These are phyloP conservation scores for Drosophila pseudoananassae DNA, from an alignment of 1,140 invertebrate species.

Conservation along the genomic window DNA sequence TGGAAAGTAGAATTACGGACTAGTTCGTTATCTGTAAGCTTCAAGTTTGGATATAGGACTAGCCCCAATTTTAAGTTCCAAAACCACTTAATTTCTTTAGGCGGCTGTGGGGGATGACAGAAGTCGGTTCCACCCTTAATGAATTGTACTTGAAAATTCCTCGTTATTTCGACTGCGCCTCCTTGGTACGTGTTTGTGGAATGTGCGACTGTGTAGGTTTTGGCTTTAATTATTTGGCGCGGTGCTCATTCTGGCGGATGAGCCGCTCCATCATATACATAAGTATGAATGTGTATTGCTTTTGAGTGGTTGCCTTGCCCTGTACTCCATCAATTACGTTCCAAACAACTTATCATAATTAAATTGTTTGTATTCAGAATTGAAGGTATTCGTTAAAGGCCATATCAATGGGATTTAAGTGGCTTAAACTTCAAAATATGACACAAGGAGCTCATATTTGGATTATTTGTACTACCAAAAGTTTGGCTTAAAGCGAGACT, in stretches of 20 bases:
- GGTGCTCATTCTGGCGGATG: conserved; percentile 64
- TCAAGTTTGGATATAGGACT: background rate
- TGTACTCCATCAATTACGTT: conserved; percentile 70
- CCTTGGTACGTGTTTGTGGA: background rate
- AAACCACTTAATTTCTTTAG: background rate
- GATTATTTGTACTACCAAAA: background rate
- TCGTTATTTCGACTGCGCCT: conserved; percentile 27
- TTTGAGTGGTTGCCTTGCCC: conserved; percentile 55
- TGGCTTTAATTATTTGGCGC: conserved; percentile 55
- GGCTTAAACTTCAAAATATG: background rate
- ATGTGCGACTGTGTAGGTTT: conserved; percentile 8
- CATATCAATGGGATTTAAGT: conserved; percentile 12
- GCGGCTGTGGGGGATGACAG: background rate
- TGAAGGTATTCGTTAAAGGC: background rate
- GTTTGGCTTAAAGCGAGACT: background rate
- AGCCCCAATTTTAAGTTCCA: background rate
- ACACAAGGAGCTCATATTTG: no score
- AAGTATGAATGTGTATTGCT: conserved; percentile 9
- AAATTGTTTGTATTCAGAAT: background rate
- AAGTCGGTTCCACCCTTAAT: background rate
- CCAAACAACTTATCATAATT: conserved; percentile 49
- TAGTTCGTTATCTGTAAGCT: no score
- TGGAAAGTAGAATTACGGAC: no score
- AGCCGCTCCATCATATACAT: conserved; percentile 22
- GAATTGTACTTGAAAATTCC: conserved; percentile 35